These are phyloP conservation scores for Kryptolebias ocellatus DNA, from an alignment of 2,797 vertebrate genomes.

Conservation along the genomic window DNA sequence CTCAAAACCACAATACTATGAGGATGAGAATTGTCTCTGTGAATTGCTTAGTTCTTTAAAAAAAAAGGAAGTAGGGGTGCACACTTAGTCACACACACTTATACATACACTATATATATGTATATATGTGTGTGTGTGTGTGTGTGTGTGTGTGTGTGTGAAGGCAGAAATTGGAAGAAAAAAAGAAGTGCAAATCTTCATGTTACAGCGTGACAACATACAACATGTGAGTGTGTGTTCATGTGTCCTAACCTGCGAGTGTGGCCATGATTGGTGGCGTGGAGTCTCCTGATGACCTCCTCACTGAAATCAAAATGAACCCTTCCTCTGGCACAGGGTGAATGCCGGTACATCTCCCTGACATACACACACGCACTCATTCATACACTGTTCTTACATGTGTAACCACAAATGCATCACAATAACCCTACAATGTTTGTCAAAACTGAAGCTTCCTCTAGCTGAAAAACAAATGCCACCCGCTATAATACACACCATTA, in stretches of 20 bases:
- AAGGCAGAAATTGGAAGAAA: background rate
- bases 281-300: slow-evolving; percentile 83
- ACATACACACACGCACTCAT: slow-evolving; percentile 30
- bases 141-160: too few relatives aligned
- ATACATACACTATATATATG: too few relatives aligned
- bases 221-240: slow-evolving; percentile 19
- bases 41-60: slow-evolving; percentile 3
- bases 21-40: slow-evolving; percentile 10
- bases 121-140: too few relatives aligned
- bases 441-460: background rate
- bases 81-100: background rate
- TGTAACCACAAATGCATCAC: slow-evolving; percentile 17
- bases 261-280: slow-evolving; percentile 67
- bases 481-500: slow-evolving; percentile 4
- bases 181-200: background rate
- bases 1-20: background rate
- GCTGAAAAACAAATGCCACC: slow-evolving; percentile 4
- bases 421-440: slow-evolving; percentile 10
- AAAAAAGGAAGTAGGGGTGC: slow-evolving; percentile 38
- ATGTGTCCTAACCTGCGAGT: slow-evolving; percentile 76
- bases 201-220: background rate
- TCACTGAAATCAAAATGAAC: slow-evolving; percentile 88
- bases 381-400: slow-evolving; percentile 44
- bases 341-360: slow-evolving; percentile 82
- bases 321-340: slow-evolving; percentile 83